Evolutionary conservation across 2,113 vertebrate genomes (phyloP).

Genomic region (Felis catus): F.catus_Fca126_mat1.0 CM031417.1:109649501-109650000

Average conservation of each 20-base stretch:
- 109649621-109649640: neutral
- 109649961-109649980: neutral
- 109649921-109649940: neutral
- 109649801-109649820: neutral
- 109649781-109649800: neutral
- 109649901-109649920: neutral
- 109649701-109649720: neutral
- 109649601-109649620: neutral
- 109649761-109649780: neutral
- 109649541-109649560: neutral
- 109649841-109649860: neutral
- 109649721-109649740: neutral
- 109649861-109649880: neutral
- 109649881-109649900: neutral
- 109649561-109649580: neutral
- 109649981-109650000: neutral
- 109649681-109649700: conserved; percentile 13
- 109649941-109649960: neutral
- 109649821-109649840: conserved; percentile 22
- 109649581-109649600: conserved; percentile 29
- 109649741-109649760: neutral
- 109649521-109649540: neutral
- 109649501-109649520: neutral
- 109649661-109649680: neutral
- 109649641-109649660: neutral